phyloP scores from a whole-genome alignment of 2,797 vertebrate species.

The Halcyon chelicuti region DNA sequence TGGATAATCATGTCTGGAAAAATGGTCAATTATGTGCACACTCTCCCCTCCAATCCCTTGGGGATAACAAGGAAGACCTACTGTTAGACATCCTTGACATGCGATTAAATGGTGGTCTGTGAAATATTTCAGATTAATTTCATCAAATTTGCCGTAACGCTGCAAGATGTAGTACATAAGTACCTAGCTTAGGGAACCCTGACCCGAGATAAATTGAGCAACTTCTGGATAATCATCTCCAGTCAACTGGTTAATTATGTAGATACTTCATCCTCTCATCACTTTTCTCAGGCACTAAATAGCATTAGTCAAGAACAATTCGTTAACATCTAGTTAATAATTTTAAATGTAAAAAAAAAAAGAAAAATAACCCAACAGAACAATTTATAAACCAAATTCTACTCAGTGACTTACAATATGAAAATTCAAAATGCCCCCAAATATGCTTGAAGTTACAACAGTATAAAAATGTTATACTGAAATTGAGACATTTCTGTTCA shows the following conservation, averaged over 20 bases:
- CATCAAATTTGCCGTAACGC: background rate
- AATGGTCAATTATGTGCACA: background rate
- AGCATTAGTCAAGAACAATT: background rate
- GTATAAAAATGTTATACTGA: background rate
- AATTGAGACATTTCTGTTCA: background rate
- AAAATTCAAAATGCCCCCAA: background rate
- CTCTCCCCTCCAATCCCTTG: background rate
- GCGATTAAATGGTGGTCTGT: background rate
- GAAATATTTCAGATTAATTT: background rate
- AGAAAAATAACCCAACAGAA: background rate
- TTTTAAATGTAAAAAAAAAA: background rate
- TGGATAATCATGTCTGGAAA: background rate
- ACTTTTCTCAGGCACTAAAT: background rate
- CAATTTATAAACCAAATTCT: background rate
- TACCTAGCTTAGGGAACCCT: background rate
- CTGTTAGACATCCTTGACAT: background rate
- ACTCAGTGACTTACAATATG: background rate
- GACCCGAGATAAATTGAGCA: background rate
- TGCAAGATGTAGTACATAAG: background rate
- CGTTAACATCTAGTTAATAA: background rate
- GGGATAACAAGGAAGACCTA: background rate
- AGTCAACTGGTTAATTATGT: constrained; percentile 1
- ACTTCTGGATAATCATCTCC: background rate
- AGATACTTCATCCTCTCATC: background rate
- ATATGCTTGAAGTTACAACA: background rate